Evolutionary conservation across 2,888 invertebrate genomes (phyloP), one percentile per base, ranked within the genome.

Genomic region (Acrocera orbiculus): DNA sequence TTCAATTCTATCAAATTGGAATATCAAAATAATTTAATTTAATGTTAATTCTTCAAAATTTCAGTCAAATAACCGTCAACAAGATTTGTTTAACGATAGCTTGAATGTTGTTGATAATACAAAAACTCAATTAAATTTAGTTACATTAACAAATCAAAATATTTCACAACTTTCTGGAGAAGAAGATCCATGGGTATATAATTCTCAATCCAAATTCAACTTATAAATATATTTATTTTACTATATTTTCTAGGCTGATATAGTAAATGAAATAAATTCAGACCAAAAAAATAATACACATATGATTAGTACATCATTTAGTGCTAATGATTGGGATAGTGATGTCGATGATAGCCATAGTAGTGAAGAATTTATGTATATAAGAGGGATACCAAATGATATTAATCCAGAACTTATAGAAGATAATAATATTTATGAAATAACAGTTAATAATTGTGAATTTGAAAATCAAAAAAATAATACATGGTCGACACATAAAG

Each of bases 301-400:
- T 4, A 23, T 11, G 11, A 3, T 3, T 11, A 5, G 11, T 11
- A 11, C 7, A 22, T 22, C 22, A 3, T 44, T 44, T 32, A 38
- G 34, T 13, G 11, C 17, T 11, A 46, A 44, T 19, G 46, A 46
- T 28, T 46, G 46, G 46, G 65, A 65, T 34, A 65, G 63, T 38
- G 65, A 66, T 36, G 63, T 65, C 4, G 62, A 64, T 14, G 63
- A 63, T 38, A 45, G 43, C 31, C 40, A 43, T 30, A 60, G 53
- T 37, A 47, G 46, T 27, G 50, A 47, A 38, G 50, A 47, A 26
- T 52, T 52, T 40, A 49, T 51, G 31, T 48, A 53, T 36, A 48
- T 53, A 27, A 46, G 46, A 30, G 42, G 46, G 23, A 47, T 36
- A 29, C 36, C 41, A 27, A 27, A 14, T 31, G 20, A 22, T 9